These are phyloP conservation scores for Ceratosolen fusciceps DNA, from an alignment of 1,140 invertebrate species.

Conservation along the genomic window DNA sequence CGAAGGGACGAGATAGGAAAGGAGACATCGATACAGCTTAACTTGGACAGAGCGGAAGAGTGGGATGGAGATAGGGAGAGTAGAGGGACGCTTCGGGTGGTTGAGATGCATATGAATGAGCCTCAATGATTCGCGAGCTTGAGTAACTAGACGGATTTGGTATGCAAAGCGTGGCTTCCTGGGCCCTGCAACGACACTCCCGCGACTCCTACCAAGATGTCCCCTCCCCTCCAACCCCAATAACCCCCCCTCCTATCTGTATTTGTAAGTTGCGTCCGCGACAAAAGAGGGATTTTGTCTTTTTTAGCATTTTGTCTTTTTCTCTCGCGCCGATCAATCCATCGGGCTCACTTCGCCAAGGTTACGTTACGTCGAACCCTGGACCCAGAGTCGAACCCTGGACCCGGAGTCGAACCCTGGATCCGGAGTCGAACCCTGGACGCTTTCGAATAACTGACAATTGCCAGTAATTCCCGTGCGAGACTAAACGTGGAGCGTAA, in stretches of 20 bases:
- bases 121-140: conserved; percentile 57
- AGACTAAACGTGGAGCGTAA: background rate
- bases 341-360: background rate
- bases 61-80: background rate
- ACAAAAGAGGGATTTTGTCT: background rate
- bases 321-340: background rate
- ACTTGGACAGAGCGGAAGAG: no score
- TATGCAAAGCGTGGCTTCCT: conserved; percentile 56
- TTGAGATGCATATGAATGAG: conserved; percentile 55
- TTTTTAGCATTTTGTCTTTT: background rate
- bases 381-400: background rate
- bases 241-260: background rate
- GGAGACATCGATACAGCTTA: background rate
- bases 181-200: conserved; percentile 32
- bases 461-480: background rate
- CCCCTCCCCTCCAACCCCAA: no score
- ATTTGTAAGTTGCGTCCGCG: background rate
- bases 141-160: conserved; percentile 55
- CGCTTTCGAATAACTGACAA: background rate
- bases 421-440: background rate
- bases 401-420: background rate
- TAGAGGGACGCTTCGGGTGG: background rate
- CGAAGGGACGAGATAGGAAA: no score
- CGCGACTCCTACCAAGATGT: background rate
- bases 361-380: background rate